Base-by-base conservation (phyloP, 2,888 invertebrate genomes). In the Amaurobius ferox region DNA sequence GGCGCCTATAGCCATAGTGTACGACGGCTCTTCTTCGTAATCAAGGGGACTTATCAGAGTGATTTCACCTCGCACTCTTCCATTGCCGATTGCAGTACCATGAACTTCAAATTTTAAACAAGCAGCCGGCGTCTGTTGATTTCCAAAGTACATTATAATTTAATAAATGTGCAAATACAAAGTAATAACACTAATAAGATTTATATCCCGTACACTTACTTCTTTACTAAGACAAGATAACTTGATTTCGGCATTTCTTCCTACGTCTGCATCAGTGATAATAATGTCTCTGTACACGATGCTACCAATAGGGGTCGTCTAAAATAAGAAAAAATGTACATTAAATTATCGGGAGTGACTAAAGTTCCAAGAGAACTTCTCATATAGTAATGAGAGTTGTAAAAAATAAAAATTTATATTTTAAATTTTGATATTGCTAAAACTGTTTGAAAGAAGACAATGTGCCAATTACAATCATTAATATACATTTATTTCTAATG, bases 261-360 rank as follows among this genome's bases (percentile, higher is more conserved):
- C 95, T 88, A 94, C 94, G 90, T 96, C 96, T 26, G 92, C 93
- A 91, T 96, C 96, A 0, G 94, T 93, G 0, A 96, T 94, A 30
- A 93, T 92, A 87, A 96, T 94, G 78, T 93, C 93, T 88, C 91
- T 93, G 90, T 93, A 93, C 62, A 96, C 92, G 68, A 94, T 92
- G 7, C 93, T 93, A 0, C 94, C 95, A 40, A 95, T 93, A 1
- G 93, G 90, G 1, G 94, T 93, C 13, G 94, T 94, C 89, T 89
- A 39, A 19, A 67, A 77, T 16, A 44, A 61, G 30, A 35, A 79
- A 35, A 32, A 66, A n/a, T n/a, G n/a, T n/a, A n/a, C n/a, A n/a
- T n/a, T n/a, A n/a, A n/a, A n/a, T n/a, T n/a, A n/a, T n/a, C n/a
- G n/a, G n/a, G n/a, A n/a, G n/a, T n/a, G n/a, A n/a, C n/a, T n/a